Percentiles rank a stretch among this genome's conserved stretches.
phyloP scores from a whole-genome alignment of 2,113 vertebrate species.

The Corythoichthys haematopterus region DNA sequence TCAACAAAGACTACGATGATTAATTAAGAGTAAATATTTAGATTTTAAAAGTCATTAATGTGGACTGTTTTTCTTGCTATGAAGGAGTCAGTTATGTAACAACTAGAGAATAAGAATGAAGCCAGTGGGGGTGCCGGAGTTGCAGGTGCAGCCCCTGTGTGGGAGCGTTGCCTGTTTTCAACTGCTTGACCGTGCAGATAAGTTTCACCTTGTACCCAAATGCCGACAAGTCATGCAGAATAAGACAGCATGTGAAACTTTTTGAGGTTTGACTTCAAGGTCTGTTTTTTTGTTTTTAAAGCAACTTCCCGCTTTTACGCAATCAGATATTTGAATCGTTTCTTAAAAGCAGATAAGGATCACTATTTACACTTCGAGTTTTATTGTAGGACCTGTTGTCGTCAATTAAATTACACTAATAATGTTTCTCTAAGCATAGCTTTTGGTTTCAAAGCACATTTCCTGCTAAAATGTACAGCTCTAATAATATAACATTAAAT shows the following conservation, averaged over 20 bases:
- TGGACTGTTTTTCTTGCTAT: conserved; percentile 11
- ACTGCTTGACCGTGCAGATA: neutral
- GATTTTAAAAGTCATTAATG: conserved; percentile 19
- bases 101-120: conserved; percentile 9
- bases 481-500: no score
- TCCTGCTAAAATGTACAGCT: no score
- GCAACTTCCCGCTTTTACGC: no score
- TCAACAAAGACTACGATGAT: neutral
- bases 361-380: no score
- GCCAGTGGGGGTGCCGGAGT: conserved; percentile 21
- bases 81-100: conserved; percentile 40
- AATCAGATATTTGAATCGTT: no score
- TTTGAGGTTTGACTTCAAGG: neutral
- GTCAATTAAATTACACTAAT: no score
- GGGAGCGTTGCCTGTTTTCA: conserved; percentile 19
- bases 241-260: neutral
- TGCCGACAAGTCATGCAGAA: conserved; percentile 6
- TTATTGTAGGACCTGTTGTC: no score
- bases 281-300: neutral
- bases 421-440: no score
- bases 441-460: no score
- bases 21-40: neutral
- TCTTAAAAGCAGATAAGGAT: no score
- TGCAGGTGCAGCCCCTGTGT: conserved; percentile 42
- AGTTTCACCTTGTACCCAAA: conserved; percentile 6